These are phyloP conservation scores for Neocrepidodera transversa DNA, from an alignment of 2,888 invertebrate genomes.

Conservation along the genomic window DNA sequence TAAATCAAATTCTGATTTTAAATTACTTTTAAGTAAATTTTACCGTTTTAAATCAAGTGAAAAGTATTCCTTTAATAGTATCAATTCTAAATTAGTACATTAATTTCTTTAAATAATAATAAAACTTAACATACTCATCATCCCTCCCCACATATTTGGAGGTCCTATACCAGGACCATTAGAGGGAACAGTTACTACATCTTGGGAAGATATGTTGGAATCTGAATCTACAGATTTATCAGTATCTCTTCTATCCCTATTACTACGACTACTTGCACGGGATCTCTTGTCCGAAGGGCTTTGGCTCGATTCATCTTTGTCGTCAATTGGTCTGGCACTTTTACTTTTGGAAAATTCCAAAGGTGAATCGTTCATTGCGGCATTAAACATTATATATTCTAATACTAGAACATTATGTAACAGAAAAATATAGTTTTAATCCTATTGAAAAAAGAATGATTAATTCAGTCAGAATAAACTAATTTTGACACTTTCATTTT, in stretches of 20 bases:
- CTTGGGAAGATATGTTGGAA: slow-evolving; percentile 57
- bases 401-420: not conserved
- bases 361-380: slow-evolving; percentile 65
- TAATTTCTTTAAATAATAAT: too few relatives aligned
- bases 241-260: slow-evolving; percentile 58
- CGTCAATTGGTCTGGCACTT: slow-evolving; percentile 60
- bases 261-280: slow-evolving; percentile 23
- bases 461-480: too few relatives aligned
- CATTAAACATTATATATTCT: slow-evolving; percentile 29
- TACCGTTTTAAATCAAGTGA: too few relatives aligned
- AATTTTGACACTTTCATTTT: too few relatives aligned
- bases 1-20: too few relatives aligned
- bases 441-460: too few relatives aligned
- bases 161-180: slow-evolving; percentile 49
- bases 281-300: slow-evolving; percentile 44
- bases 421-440: not conserved
- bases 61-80: too few relatives aligned
- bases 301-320: slow-evolving; percentile 59
- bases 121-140: slow-evolving; percentile 54
- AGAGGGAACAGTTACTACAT: slow-evolving; percentile 50
- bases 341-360: slow-evolving; percentile 70
- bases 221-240: slow-evolving; percentile 60
- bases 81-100: too few relatives aligned
- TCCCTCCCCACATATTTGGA: slow-evolving; percentile 57
- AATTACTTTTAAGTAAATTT: too few relatives aligned